phyloP scores from a whole-genome alignment of 2,797 vertebrate species.

The Anableps anableps region DNA sequence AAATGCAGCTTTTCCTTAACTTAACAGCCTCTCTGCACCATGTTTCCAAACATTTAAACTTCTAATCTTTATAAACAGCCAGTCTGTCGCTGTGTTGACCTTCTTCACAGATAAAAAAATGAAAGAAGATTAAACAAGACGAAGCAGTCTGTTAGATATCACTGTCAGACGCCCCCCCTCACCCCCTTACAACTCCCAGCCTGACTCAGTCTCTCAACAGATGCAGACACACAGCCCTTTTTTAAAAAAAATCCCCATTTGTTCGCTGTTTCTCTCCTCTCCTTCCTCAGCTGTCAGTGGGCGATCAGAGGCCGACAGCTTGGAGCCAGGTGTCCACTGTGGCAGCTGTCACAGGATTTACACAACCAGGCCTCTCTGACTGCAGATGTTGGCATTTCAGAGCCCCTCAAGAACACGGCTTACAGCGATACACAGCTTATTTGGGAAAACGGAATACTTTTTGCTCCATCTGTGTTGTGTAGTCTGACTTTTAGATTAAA shows the following conservation, averaged over 20 bases:
- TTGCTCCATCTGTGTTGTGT: not conserved
- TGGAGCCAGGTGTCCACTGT: slow-evolving; percentile 76
- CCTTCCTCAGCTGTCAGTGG: slow-evolving; percentile 72
- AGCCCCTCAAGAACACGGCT: slow-evolving; percentile 21
- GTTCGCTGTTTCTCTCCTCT: slow-evolving; percentile 58
- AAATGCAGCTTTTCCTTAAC: not conserved
- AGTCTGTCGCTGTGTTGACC: slow-evolving; percentile 3
- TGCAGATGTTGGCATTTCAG: slow-evolving; percentile 70
- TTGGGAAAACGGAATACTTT: slow-evolving; percentile 7
- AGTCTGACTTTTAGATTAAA: not conserved
- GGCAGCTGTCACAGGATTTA: slow-evolving; percentile 79
- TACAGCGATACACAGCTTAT: not conserved
- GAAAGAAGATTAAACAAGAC: slow-evolving; percentile 29
- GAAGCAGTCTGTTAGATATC: slow-evolving; percentile 44
- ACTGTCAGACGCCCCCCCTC: slow-evolving; percentile 10
- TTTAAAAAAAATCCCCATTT: slow-evolving; percentile 63
- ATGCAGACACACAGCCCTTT: slow-evolving; percentile 44
- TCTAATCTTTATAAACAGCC: slow-evolving; percentile 24
- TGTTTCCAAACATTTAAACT: slow-evolving; percentile 22
- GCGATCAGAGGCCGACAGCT: slow-evolving; percentile 74
- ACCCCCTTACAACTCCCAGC: slow-evolving; percentile 10
- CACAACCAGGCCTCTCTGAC: slow-evolving; percentile 48
- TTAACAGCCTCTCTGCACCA: slow-evolving; percentile 10
- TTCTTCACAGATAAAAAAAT: slow-evolving; percentile 14
- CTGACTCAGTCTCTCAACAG: slow-evolving; percentile 50